Evolutionary conservation across 92 coral and sea anemone genomes (phyloP).

Genomic region (Meandrina meandrites): DNA sequence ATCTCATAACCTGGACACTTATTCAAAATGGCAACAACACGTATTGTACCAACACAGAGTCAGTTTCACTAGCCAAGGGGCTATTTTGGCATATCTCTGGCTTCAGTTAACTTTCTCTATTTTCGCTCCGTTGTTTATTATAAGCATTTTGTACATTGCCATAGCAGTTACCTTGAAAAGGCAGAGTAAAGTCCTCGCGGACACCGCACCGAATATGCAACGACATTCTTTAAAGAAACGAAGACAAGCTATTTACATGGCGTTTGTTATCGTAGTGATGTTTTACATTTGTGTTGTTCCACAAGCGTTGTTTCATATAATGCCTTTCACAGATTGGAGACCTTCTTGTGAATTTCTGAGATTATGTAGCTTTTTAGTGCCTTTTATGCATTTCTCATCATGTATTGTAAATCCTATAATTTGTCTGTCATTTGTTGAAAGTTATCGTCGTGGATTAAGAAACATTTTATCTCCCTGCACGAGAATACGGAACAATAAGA

Average conservation of each 20-base stretch:
- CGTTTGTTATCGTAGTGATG: not conserved
- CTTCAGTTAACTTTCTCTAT: not conserved
- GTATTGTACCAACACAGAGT: not conserved
- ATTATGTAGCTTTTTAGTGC: not conserved
- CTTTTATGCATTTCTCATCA: not conserved
- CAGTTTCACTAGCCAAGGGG: not conserved
- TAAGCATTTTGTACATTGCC: not conserved
- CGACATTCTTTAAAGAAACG: not conserved
- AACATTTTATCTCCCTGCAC: not conserved
- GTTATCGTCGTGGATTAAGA: conserved; percentile 7
- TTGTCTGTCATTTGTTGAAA: conserved; percentile 4
- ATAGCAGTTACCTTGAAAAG: not conserved
- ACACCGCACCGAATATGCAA: not conserved
- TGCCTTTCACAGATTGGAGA: not conserved
- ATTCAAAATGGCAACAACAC: too few relatives aligned
- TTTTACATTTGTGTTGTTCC: conserved; percentile 5
- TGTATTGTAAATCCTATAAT: not conserved
- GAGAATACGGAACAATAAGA: not conserved
- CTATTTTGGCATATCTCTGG: not conserved
- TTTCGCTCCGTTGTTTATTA: not conserved
- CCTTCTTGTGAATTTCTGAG: not conserved
- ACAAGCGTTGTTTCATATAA: not conserved
- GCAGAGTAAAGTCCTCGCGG: not conserved
- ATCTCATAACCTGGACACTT: not conserved
- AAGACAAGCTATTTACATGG: conserved; percentile 1